A percentile compares a stretch with the other conserved stretches of the same genome.
Conservation (phyloP, 1,140 invertebrate genomes). For the Agrypnia vestita region DNA sequence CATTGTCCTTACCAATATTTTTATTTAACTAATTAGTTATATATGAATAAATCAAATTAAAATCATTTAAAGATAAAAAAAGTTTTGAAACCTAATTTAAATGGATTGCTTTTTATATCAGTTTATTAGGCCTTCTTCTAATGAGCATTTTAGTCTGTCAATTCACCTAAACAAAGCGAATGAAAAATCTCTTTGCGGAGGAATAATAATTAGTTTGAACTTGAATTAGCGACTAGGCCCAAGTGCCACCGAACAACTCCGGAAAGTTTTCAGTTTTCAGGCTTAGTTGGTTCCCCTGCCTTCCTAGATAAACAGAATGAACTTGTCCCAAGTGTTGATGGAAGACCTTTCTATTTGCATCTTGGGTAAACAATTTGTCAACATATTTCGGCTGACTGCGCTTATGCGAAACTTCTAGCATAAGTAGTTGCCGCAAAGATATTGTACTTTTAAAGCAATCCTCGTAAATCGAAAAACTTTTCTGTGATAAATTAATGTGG, state of each 20-base stretch:
- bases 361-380: slow-evolving; percentile 27
- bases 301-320: slow-evolving; percentile 42
- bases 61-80: no score
- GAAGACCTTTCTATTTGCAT: slow-evolving; percentile 46
- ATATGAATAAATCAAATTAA: no score
- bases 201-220: slow-evolving; percentile 8
- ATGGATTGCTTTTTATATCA: no score
- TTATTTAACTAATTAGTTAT: no score
- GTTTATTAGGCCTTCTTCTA: no score
- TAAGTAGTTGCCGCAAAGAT: background rate
- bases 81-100: no score
- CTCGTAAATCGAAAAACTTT: no score
- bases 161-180: no score
- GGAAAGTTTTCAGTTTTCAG: slow-evolving; percentile 21
- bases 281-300: slow-evolving; percentile 14
- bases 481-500: no score
- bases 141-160: no score
- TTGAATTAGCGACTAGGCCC: background rate
- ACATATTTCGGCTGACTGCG: slow-evolving; percentile 16
- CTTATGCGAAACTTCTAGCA: slow-evolving; percentile 13
- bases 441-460: no score
- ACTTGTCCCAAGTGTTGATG: slow-evolving; percentile 37
- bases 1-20: no score
- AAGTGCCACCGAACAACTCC: slow-evolving; percentile 7
- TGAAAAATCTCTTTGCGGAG: background rate